Conservation (phyloP, 2,888 invertebrate genomes). For the Troglohyphantes excavatus region DNA sequence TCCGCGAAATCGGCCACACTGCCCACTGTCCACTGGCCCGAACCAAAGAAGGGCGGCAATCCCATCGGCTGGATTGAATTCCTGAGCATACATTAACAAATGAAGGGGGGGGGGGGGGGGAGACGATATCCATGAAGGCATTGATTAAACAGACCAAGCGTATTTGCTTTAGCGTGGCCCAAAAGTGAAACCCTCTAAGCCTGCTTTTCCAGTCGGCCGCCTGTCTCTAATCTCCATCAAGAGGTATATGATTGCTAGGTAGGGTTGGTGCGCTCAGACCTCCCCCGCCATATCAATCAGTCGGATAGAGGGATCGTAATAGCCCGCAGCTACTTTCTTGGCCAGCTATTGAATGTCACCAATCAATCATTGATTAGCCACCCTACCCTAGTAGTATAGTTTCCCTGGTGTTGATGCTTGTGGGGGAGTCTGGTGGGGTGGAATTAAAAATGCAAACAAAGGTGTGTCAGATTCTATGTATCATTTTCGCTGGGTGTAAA, state of each 20-base stretch:
- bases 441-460: not conserved
- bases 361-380: conserved; percentile 78
- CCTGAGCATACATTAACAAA: conserved; percentile 49
- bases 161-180: conserved; percentile 47
- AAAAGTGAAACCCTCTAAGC: conserved; percentile 53
- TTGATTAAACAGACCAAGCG: conserved; percentile 55
- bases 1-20: conserved; percentile 10
- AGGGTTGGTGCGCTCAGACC: conserved; percentile 35
- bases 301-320: conserved; percentile 52
- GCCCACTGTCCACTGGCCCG: conserved; percentile 35
- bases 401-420: conserved; percentile 53
- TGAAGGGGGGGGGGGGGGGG: not conserved
- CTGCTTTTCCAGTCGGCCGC: conserved; percentile 63
- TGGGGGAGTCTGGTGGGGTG: not conserved
- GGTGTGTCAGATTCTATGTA: not conserved
- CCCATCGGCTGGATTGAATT: conserved; percentile 33
- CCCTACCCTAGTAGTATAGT: conserved; percentile 29
- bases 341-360: conserved; percentile 76
- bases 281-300: conserved; percentile 75
- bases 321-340: conserved; percentile 73
- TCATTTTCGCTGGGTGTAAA: too few species aligned
- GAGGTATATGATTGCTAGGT: conserved; percentile 71
- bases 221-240: conserved; percentile 49
- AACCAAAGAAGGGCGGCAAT: conserved; percentile 40
- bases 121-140: conserved; percentile 22